Percentiles rank a stretch among this genome's conserved stretches.
These are phyloP conservation scores for Diogma glabrata DNA, from an alignment of 2,888 invertebrate species.

Conservation along the genomic window DNA sequence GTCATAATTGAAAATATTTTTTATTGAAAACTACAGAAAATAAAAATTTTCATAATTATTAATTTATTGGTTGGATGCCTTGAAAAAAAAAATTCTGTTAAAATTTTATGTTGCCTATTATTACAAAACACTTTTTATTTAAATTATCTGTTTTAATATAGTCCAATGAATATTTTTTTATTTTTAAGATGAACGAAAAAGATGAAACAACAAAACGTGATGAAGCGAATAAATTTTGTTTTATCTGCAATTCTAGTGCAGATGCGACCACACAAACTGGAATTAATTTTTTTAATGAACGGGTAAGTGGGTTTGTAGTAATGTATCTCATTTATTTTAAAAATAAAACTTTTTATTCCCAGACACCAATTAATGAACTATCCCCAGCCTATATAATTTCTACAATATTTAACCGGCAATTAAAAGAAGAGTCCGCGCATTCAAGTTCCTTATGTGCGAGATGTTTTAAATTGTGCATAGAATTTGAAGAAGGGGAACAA, in stretches of 20 bases:
- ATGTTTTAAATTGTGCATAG: slow-evolving; percentile 49
- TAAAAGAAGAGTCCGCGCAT: slow-evolving; percentile 42
- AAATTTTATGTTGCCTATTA: no score
- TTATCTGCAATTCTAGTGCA: background rate
- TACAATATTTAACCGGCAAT: slow-evolving; percentile 22
- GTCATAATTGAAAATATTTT: no score
- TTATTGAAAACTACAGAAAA: no score
- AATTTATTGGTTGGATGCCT: slow-evolving; percentile 9
- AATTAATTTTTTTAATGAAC: slow-evolving; percentile 1
- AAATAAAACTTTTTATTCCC: background rate
- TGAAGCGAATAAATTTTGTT: background rate
- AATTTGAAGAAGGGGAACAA: slow-evolving; percentile 47
- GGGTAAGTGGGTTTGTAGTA: background rate
- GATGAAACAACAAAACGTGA: background rate
- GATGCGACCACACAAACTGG: background rate
- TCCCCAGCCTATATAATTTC: slow-evolving; percentile 18
- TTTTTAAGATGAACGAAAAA: background rate
- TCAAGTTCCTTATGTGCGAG: slow-evolving; percentile 52
- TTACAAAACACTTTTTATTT: background rate
- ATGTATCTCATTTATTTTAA: background rate
- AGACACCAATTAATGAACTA: slow-evolving; percentile 1
- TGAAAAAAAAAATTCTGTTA: slow-evolving; percentile 3
- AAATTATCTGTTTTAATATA: background rate
- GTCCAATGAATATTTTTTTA: background rate
- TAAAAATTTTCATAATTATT: background rate